phyloP scores from a whole-genome alignment of 2,888 invertebrate genomes.

The Enoplolaimus lenunculus region DNA sequence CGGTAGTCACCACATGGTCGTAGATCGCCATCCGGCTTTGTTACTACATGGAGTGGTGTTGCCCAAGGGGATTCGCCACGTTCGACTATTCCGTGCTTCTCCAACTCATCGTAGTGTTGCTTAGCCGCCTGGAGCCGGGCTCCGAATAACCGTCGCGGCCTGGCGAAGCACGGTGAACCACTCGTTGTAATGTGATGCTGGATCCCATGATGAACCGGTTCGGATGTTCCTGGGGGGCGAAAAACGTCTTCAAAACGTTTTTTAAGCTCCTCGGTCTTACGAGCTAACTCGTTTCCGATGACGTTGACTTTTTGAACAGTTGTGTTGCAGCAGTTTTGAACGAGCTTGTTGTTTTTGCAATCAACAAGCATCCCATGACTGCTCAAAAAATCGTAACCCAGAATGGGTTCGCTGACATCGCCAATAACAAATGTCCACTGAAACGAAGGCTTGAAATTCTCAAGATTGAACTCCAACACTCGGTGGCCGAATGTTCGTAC shows the following conservation, averaged over 20 bases:
- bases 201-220: conserved; percentile 6
- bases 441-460: conserved; percentile 5
- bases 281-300: background rate
- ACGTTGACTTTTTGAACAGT: background rate
- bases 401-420: conserved; percentile 6
- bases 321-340: background rate
- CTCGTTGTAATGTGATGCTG: conserved; percentile 16
- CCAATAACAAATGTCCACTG: conserved; percentile 1
- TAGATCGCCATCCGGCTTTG: background rate
- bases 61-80: conserved; percentile 15
- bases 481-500: background rate
- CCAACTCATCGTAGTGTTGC: background rate
- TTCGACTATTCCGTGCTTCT: background rate
- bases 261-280: background rate
- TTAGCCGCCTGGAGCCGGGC: conserved; percentile 1
- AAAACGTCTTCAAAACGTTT: conserved; percentile 3
- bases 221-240: background rate
- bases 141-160: conserved; percentile 13
- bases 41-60: conserved; percentile 10
- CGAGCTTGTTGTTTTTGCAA: background rate
- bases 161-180: conserved; percentile 8
- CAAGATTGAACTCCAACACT: background rate
- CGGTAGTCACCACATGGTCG: conserved; percentile 19
- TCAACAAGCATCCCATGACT: background rate
- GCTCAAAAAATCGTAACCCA: conserved; percentile 11